Conservation (phyloP, 2,888 invertebrate genomes). For the Cheiracanthium punctorium region DNA sequence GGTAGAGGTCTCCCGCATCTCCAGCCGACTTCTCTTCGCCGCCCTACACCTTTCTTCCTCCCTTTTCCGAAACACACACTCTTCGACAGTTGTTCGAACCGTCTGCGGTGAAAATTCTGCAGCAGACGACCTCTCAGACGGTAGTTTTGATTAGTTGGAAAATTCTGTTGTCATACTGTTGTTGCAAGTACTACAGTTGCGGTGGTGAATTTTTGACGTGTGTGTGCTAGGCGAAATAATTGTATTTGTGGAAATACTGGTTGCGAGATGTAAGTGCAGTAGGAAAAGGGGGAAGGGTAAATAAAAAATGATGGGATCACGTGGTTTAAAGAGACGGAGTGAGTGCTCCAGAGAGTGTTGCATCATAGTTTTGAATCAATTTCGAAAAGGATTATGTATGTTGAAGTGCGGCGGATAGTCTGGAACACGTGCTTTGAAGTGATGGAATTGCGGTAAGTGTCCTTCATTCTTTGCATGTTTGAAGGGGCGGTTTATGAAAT, state of each 20-base stretch:
- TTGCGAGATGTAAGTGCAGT: too few species aligned
- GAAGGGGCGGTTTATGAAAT: too few species aligned
- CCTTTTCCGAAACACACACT: conserved; percentile 28
- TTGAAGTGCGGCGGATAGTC: neutral
- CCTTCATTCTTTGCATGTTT: too few species aligned
- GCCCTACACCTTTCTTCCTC: conserved; percentile 4
- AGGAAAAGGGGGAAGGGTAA: neutral
- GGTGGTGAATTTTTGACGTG: neutral
- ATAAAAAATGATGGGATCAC: neutral
- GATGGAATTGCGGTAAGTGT: neutral
- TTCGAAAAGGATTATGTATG: neutral
- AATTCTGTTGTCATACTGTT: conserved; percentile 2
- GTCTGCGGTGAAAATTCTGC: conserved; percentile 43
- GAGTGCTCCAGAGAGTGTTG: conserved; percentile 4
- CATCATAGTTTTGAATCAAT: neutral
- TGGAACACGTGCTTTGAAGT: neutral
- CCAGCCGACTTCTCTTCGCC: conserved; percentile 11
- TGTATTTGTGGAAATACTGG: neutral
- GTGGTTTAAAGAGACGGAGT: neutral
- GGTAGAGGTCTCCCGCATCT: conserved; percentile 66
- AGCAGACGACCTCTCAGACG: conserved; percentile 48
- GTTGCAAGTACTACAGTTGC: neutral
- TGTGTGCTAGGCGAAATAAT: neutral
- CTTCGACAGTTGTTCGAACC: conserved; percentile 30
- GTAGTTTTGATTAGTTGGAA: conserved; percentile 11